These are phyloP conservation scores for Moxostoma hubbsi DNA, from an alignment of 2,797 vertebrate genomes.

Conservation along the genomic window DNA sequence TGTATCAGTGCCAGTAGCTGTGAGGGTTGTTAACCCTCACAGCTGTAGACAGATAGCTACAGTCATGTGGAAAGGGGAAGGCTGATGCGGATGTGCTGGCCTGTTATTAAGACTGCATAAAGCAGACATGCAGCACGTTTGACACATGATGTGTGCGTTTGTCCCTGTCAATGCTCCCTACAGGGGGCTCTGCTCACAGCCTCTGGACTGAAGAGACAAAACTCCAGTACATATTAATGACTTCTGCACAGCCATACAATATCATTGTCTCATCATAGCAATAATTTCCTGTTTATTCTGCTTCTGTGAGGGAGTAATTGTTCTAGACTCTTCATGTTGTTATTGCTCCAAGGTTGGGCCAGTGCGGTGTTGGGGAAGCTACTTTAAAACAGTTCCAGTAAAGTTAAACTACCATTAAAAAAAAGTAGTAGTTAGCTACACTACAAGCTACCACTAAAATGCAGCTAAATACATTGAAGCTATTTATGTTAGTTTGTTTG, in stretches of 20 bases:
- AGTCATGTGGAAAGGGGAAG: constrained; percentile 42
- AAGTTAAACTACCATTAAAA: neutral
- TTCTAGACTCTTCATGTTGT: neutral
- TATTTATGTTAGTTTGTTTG: too few species aligned
- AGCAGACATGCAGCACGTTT: constrained; percentile 28
- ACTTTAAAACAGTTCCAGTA: neutral
- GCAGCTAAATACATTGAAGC: too few species aligned
- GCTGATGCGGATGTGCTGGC: constrained; percentile 42
- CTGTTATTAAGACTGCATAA: constrained; percentile 59
- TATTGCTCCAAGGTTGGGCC: neutral
- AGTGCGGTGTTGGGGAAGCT: too few species aligned
- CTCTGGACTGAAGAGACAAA: constrained; percentile 27
- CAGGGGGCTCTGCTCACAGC: constrained; percentile 43
- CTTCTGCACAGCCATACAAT: constrained; percentile 1
- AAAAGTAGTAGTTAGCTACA: too few species aligned
- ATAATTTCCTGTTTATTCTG: neutral
- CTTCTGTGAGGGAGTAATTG: neutral
- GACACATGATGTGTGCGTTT: constrained; percentile 64
- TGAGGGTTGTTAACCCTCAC: constrained; percentile 31
- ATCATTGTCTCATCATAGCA: neutral
- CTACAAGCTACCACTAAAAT: too few species aligned
- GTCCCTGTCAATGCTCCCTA: constrained; percentile 69
- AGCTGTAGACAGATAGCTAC: constrained; percentile 35
- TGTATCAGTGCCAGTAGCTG: constrained; percentile 12
- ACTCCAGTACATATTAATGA: constrained; percentile 30